A percentile compares a stretch with the other conserved stretches of the same genome.
Evolutionary conservation across 2,888 invertebrate genomes (phyloP).

Genomic region (Ophion obscuratus): DNA sequence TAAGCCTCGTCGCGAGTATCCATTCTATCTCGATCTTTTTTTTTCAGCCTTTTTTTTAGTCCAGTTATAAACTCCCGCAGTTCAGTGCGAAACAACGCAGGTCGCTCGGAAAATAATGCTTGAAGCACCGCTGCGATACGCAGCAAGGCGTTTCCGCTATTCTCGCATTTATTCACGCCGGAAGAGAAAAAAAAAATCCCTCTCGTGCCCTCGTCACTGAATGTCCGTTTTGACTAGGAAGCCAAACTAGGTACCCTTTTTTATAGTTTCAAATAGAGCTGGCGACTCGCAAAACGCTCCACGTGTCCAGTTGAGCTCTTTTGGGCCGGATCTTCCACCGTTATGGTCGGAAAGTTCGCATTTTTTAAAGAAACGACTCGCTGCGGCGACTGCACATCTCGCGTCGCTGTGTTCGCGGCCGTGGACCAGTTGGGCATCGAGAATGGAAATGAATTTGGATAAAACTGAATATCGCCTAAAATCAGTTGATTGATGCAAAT

Average conservation of each 20-base stretch:
- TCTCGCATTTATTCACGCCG: constrained; percentile 7
- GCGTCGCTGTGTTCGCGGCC: not conserved
- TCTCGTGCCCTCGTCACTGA: not conserved
- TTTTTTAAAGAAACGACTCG: not conserved
- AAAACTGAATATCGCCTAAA: not conserved
- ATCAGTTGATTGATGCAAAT: not conserved
- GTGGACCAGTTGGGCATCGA: not conserved
- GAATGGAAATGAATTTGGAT: not conserved
- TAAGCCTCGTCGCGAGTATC: constrained; percentile 50
- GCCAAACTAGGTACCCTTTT: not conserved
- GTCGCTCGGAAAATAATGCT: constrained; percentile 51
- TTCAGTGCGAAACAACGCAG: constrained; percentile 39
- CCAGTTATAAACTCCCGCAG: constrained; percentile 44
- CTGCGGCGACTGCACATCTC: not conserved
- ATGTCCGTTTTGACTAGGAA: not conserved
- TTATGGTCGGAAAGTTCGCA: not conserved
- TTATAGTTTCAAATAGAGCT: not conserved
- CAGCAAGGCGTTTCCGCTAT: constrained; percentile 2
- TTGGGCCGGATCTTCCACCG: not conserved
- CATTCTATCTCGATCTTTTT: constrained; percentile 16
- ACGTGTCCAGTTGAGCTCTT: not conserved
- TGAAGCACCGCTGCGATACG: constrained; percentile 30
- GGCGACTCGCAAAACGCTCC: not conserved
- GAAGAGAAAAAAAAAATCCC: not conserved
- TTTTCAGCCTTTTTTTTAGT: constrained; percentile 25